Conservation (phyloP, 2,888 invertebrate species). For the Punctoribates punctum region DNA sequence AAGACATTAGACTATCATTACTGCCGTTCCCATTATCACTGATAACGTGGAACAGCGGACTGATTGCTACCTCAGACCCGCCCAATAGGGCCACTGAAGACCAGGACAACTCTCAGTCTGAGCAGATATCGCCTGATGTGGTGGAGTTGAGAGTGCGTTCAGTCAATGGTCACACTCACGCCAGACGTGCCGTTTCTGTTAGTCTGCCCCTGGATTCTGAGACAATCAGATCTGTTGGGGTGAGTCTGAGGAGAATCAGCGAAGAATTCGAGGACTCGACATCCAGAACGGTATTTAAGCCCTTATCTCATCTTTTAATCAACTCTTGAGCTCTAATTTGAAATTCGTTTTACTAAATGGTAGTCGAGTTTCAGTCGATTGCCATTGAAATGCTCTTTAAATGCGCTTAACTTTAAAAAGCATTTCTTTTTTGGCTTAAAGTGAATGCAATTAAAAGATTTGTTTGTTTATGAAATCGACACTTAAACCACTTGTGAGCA, state of each 20-base stretch:
- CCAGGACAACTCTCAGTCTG: neutral
- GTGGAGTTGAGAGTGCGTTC: conserved; percentile 21
- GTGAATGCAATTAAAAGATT: conserved; percentile 19
- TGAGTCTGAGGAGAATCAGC: conserved; percentile 27
- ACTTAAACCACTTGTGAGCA: conserved; percentile 32
- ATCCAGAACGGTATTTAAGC: conserved; percentile 15
- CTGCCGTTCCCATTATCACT: neutral
- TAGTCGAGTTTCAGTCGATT: neutral
- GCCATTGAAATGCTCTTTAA: conserved; percentile 13
- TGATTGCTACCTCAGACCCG: neutral
- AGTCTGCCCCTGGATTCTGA: conserved; percentile 34
- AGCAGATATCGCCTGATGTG: conserved; percentile 12
- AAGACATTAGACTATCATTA: conserved; percentile 2
- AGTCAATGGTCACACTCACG: conserved; percentile 1
- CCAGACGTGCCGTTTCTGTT: conserved; percentile 32
- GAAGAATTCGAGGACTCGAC: neutral
- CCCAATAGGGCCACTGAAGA: neutral
- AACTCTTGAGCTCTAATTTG: neutral
- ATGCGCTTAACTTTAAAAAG: neutral
- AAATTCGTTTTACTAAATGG: neutral
- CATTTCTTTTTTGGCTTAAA: neutral
- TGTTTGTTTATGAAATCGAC: conserved; percentile 36
- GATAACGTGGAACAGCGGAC: neutral
- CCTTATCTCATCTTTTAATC: neutral
- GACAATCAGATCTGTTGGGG: conserved; percentile 27